Evolutionary conservation across 2,113 vertebrate species (phyloP), one percentile per base, ranked within the genome.

Genomic region (Stegastes partitus): DNA sequence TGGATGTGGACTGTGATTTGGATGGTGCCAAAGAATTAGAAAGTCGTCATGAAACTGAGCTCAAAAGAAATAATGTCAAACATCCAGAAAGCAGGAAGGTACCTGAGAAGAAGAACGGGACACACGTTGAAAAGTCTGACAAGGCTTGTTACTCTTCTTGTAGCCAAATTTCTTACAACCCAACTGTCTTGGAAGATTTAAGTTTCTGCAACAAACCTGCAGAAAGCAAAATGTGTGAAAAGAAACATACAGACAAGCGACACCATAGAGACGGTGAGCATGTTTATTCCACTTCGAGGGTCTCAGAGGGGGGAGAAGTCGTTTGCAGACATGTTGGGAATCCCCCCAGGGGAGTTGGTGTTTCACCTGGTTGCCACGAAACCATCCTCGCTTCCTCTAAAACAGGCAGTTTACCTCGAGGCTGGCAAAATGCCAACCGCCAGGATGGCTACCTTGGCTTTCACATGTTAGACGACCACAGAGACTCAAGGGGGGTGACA

Each of bases 371-470:
- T 92, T 90, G 84, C 85, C 95, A 94, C 37, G 95, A 92, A 74
- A 92, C 89, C 19, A 1, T 31, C 22, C 2, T 62, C 3, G 68
- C 57, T 21, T 71, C 62, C 71, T 86, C 93, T 0, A 94, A 93
- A 88, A 93, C 90, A 12, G 89, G 93, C 75, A 97, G 95, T 84
- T 93, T 97, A 11, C 94, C 96, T 14, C 85, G 91, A 82, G 93
- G 86, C 0, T 89, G 95, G 53, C 94, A 89, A 19, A 94, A 94
- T 56, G 59, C 87, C 74, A 92, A 54, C 84, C 88, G 88, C 37
- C 86, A 42, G 0, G 95, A 96, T 5, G 92, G 89, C 10, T 66
- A 82, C 0, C 91, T 95, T 1, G 50, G 84, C 11, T 22, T 74
- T 26, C 71, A 77, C 65, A 79, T 86, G 75, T 15, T 74, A 1